phyloP scores from a whole-genome alignment of 1,140 invertebrate species.

The Dolichoris vasculosae region DNA sequence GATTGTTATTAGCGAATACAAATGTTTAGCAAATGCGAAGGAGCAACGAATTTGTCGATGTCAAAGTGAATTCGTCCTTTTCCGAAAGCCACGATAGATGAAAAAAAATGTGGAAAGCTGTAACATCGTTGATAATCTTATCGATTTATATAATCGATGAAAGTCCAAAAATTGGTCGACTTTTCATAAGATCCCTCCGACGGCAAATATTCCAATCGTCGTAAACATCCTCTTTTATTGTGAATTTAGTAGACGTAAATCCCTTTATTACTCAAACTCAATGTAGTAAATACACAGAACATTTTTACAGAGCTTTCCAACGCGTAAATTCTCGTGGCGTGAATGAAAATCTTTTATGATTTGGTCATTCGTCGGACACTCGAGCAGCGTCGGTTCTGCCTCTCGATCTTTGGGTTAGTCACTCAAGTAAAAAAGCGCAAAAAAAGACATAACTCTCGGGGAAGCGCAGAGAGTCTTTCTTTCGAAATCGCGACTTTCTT shows the following conservation, averaged over 20 bases:
- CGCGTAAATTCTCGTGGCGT: not conserved
- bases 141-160: not conserved
- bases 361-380: not conserved
- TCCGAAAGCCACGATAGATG: not conserved
- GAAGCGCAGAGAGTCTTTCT: not conserved
- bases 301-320: not conserved
- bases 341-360: constrained; percentile 35
- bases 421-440: not conserved
- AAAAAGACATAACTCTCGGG: not conserved
- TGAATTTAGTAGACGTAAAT: not conserved
- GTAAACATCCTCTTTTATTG: not conserved
- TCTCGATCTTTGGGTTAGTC: not conserved
- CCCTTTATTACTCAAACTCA: not conserved
- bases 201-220: not conserved
- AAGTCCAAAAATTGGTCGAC: not conserved
- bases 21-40: not conserved
- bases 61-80: not conserved
- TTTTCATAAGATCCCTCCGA: not conserved
- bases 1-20: not conserved
- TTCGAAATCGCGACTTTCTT: constrained; percentile 33
- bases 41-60: not conserved
- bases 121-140: too few species aligned
- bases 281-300: constrained; percentile 3
- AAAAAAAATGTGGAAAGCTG: not conserved
- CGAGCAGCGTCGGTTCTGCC: not conserved